Percentiles rank a stretch among this genome's conserved stretches.
These are phyloP conservation scores for Cepaea nemoralis DNA, from an alignment of 1,140 invertebrate genomes.

Conservation along the genomic window DNA sequence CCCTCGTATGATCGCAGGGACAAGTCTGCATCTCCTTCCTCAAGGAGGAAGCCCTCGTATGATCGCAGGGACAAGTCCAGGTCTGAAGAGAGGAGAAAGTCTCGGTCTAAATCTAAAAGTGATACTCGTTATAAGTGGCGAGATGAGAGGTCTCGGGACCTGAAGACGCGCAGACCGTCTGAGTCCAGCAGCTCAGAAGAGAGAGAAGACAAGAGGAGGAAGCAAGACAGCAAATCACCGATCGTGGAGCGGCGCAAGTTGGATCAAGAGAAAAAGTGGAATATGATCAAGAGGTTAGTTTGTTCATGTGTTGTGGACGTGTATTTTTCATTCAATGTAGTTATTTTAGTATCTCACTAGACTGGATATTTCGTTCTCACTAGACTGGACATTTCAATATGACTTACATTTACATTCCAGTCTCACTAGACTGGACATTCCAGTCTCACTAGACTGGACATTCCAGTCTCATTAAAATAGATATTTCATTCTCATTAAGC, in stretches of 20 bases:
- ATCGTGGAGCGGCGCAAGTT: background rate
- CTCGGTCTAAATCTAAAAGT: constrained; percentile 19
- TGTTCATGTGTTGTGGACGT: background rate
- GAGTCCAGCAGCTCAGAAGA: constrained; percentile 14
- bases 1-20: background rate
- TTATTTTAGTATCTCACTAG: too few relatives aligned
- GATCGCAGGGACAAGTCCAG: constrained; percentile 1
- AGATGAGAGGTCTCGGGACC: background rate
- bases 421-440: too few relatives aligned
- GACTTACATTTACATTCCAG: too few relatives aligned
- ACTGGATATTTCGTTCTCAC: too few relatives aligned
- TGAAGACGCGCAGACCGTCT: background rate
- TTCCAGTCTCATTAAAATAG: too few relatives aligned
- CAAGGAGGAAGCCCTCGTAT: background rate
- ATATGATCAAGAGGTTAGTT: constrained; percentile 1
- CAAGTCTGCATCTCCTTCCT: background rate
- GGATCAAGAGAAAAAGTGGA: background rate
- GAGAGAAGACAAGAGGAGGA: background rate
- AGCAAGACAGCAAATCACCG: background rate
- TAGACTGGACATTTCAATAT: too few relatives aligned
- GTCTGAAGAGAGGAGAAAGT: constrained; percentile 11
- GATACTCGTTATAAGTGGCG: background rate
- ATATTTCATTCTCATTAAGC: too few relatives aligned
- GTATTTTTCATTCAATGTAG: too few relatives aligned
- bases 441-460: too few relatives aligned